phyloP scores from a whole-genome alignment of 2,797 vertebrate species.

The Sandelia bainsii region DNA sequence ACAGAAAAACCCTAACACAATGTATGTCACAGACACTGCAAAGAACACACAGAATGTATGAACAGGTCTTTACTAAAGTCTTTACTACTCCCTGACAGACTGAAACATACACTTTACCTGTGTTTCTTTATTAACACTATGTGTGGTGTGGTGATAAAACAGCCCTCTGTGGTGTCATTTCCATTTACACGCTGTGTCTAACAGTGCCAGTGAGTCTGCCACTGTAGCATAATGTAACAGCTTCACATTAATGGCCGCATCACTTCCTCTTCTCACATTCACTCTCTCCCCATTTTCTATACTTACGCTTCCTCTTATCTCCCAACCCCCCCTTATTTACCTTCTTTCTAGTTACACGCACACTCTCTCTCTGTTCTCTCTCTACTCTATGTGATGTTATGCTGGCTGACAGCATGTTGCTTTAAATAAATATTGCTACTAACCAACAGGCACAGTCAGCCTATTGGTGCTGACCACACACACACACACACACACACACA shows the following conservation, averaged over 20 bases:
- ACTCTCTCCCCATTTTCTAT: conserved; percentile 24
- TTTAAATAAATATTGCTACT: conserved; percentile 77
- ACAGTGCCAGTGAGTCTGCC: neutral
- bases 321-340: conserved; percentile 41
- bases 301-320: conserved; percentile 31
- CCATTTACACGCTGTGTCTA: no score
- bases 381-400: conserved; percentile 67
- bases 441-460: conserved; percentile 53
- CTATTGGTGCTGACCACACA: conserved; percentile 31
- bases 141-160: no score
- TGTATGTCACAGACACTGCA: no score
- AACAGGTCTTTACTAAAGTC: no score
- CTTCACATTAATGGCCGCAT: conserved; percentile 20
- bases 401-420: conserved; percentile 72
- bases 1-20: no score
- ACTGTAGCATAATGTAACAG: conserved; percentile 12
- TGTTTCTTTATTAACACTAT: no score
- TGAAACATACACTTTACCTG: no score
- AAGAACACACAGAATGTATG: no score
- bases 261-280: conserved; percentile 37
- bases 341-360: neutral
- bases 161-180: no score
- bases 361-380: neutral
- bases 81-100: no score
- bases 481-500: conserved; percentile 1